Evolutionary conservation across 2,113 vertebrate species (phyloP).

Genomic region (Engystomops pustulosus): DNA sequence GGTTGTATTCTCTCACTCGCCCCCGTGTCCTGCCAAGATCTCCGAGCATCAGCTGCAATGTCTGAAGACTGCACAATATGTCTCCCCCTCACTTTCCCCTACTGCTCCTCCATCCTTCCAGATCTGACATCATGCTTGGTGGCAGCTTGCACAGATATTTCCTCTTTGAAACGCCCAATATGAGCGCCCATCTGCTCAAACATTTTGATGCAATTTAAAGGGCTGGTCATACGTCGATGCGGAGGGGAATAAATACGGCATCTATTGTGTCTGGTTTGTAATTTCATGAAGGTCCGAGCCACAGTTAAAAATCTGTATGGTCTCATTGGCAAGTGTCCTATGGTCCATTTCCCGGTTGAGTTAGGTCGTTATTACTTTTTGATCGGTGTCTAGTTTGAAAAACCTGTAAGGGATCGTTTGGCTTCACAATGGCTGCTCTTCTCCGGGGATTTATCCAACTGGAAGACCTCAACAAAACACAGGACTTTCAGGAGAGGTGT

Average conservation of each 20-base stretch:
- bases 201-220: not conserved
- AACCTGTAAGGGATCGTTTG: no score
- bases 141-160: slow-evolving; percentile 44
- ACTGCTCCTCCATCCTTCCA: slow-evolving; percentile 35
- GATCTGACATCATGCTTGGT: slow-evolving; percentile 48
- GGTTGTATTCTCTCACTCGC: slow-evolving; percentile 56
- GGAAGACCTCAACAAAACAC: not conserved
- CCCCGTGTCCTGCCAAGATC: slow-evolving; percentile 66
- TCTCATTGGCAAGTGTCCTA: no score
- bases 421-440: not conserved
- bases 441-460: not conserved
- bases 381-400: no score
- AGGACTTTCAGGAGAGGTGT: not conserved
- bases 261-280: no score
- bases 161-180: slow-evolving; percentile 36
- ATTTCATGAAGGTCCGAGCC: no score
- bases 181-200: slow-evolving; percentile 35
- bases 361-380: no score
- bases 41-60: slow-evolving; percentile 67
- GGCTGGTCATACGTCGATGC: no score
- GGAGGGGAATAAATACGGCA: no score
- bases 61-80: slow-evolving; percentile 63
- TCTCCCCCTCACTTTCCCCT: slow-evolving; percentile 62
- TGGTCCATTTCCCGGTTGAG: no score
- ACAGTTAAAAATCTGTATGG: no score